Conservation (phyloP, 2,797 vertebrate genomes). For the Acanthiza pusilla region DNA sequence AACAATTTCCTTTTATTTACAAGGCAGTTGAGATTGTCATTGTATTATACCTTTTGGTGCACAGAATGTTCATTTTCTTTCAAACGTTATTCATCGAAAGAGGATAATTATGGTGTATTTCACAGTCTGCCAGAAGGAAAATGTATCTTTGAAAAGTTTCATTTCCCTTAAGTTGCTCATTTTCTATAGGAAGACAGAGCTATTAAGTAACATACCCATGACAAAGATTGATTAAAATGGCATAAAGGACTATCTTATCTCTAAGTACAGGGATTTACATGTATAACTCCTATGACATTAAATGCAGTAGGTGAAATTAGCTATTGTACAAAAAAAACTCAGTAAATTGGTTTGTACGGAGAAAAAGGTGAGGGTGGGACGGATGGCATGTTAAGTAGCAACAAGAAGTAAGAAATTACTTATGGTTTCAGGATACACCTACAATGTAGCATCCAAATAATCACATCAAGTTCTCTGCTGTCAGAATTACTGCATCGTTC, state of each 20-base stretch:
- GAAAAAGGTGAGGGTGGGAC: not conserved
- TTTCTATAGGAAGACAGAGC: constrained; percentile 73
- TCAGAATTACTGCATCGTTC: not conserved
- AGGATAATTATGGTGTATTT: constrained; percentile 75
- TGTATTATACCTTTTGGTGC: constrained; percentile 65
- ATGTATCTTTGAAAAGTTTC: constrained; percentile 75
- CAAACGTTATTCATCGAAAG: constrained; percentile 68
- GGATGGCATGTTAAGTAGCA: not conserved
- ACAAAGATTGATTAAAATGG: constrained; percentile 59
- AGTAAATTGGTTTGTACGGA: constrained; percentile 38
- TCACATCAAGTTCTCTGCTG: not conserved
- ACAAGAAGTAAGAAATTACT: not conserved
- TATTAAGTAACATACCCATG: constrained; percentile 70
- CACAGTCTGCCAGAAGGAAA: constrained; percentile 75
- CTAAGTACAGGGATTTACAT: constrained; percentile 53
- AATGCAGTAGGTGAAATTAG: constrained; percentile 61
- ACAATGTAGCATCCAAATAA: not conserved
- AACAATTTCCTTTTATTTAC: constrained; percentile 74
- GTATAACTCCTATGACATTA: constrained; percentile 56
- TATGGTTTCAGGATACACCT: not conserved
- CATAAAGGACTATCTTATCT: constrained; percentile 50
- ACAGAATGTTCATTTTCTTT: constrained; percentile 64
- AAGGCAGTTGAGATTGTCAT: constrained; percentile 61
- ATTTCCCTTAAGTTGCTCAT: constrained; percentile 78
- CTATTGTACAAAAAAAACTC: not conserved